Conservation (phyloP, 2,113 vertebrate species). For the Nycticebus coucang region DNA sequence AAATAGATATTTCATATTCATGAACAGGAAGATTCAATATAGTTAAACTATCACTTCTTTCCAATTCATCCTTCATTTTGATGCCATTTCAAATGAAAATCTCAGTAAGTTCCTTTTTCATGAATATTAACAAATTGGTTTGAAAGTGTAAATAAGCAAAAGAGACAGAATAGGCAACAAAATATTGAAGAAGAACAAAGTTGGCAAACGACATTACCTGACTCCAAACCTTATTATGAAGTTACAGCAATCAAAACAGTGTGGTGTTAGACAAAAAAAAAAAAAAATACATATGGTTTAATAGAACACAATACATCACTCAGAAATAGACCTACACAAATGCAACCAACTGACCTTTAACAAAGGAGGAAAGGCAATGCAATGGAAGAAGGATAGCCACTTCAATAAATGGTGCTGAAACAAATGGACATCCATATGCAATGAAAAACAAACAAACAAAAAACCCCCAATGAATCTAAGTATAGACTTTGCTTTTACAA, state of each 20-base stretch:
- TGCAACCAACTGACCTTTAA: not conserved
- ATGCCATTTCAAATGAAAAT: not conserved
- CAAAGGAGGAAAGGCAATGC: not conserved
- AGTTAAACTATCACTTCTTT: not conserved
- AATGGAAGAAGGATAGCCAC: not conserved
- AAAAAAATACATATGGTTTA: not conserved
- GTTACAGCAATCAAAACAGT: not conserved
- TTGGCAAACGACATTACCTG: not conserved
- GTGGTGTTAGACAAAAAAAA: not conserved
- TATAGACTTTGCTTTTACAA: not conserved
- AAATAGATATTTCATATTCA: not conserved
- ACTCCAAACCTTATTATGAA: not conserved
- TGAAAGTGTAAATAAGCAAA: not conserved
- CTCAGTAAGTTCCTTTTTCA: not conserved
- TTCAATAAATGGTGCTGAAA: not conserved
- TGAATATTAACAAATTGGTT: not conserved
- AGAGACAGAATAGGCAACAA: not conserved
- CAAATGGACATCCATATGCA: not conserved
- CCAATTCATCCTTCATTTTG: not conserved
- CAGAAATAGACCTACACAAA: not conserved
- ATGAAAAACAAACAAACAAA: not conserved
- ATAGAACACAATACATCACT: not conserved
- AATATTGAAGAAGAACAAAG: not conserved
- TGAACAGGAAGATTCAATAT: not conserved
- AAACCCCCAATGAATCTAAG: not conserved